phyloP scores from a whole-genome alignment of 1,140 invertebrate genomes.

The Harpegnathos saltator region DNA sequence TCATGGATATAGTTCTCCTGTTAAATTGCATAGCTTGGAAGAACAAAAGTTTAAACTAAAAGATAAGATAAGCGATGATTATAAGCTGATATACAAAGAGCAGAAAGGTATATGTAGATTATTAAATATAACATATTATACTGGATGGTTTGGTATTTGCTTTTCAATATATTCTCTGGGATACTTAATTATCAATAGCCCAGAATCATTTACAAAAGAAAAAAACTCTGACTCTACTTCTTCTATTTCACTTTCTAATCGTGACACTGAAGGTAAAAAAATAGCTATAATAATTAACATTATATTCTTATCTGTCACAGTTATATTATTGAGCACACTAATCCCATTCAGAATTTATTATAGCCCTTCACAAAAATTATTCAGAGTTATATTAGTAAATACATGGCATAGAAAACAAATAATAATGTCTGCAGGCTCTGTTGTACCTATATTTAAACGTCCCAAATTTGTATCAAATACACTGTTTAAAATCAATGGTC shows the following conservation, averaged over 20 bases:
- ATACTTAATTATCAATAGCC: background rate
- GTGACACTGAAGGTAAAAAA: background rate
- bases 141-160: background rate
- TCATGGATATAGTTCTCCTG: background rate
- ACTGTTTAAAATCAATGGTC: constrained; percentile 29
- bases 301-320: background rate
- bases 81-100: constrained; percentile 34
- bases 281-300: too few relatives aligned
- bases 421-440: constrained; percentile 14
- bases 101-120: background rate
- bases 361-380: constrained; percentile 2
- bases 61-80: constrained; percentile 31
- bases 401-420: constrained; percentile 3
- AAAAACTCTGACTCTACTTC: too few relatives aligned
- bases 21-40: background rate
- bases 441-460: background rate
- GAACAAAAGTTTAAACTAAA: background rate
- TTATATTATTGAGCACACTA: background rate
- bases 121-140: background rate
- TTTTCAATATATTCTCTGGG: background rate
- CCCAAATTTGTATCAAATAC: background rate
- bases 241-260: too few relatives aligned
- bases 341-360: constrained; percentile 43
- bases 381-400: constrained; percentile 15
- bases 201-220: background rate